A percentile compares a stretch with the other conserved stretches of the same genome.
phyloP scores from a whole-genome alignment of 2,113 vertebrate species.

The Phrynosoma blainvillii region DNA sequence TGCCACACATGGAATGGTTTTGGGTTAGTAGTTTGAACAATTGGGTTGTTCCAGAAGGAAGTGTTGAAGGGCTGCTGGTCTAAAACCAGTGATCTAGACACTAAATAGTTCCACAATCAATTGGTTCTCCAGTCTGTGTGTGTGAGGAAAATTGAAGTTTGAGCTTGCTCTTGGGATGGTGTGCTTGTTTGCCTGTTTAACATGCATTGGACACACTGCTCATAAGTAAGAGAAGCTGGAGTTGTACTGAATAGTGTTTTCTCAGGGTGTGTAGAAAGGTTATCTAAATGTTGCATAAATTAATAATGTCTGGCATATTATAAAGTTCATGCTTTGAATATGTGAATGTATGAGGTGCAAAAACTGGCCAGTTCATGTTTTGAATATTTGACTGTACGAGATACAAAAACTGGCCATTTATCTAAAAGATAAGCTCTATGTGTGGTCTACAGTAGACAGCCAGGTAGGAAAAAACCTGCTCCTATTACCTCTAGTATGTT shows the following conservation, averaged over 20 bases:
- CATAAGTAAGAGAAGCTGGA: background rate
- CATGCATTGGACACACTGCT: too few species aligned
- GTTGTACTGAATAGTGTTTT: background rate
- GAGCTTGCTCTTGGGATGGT: background rate
- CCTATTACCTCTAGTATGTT: background rate
- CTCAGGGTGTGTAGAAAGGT: background rate
- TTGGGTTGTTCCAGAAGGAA: background rate
- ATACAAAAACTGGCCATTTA: background rate
- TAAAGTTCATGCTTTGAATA: background rate
- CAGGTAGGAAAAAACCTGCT: background rate
- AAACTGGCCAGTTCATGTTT: background rate
- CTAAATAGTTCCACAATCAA: background rate
- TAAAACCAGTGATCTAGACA: background rate
- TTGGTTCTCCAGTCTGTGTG: background rate
- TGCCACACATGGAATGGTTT: background rate
- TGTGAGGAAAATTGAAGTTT: background rate
- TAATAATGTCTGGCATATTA: background rate
- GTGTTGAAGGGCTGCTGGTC: background rate
- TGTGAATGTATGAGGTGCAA: too few species aligned
- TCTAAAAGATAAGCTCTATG: background rate
- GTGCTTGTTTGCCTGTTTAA: too few species aligned
- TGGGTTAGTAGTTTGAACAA: background rate
- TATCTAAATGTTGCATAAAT: background rate
- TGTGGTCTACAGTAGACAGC: background rate
- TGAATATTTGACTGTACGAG: too few species aligned